Conservation (phyloP, 2,113 vertebrate genomes). For the Albula glossodonta region DNA sequence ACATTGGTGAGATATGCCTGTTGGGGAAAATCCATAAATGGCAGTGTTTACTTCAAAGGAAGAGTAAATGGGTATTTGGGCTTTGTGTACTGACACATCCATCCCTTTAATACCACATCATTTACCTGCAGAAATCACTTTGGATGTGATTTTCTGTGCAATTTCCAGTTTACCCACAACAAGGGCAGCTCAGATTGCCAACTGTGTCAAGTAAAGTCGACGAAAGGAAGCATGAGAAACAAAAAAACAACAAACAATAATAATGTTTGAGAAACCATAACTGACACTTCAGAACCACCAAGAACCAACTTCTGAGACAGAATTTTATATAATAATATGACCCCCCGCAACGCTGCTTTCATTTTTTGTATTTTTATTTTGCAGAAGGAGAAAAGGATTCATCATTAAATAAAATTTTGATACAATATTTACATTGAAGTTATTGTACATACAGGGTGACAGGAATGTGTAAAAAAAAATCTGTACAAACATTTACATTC, state of each 20-base stretch:
- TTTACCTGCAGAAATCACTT: background rate
- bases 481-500: slow-evolving; percentile 68
- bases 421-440: slow-evolving; percentile 69
- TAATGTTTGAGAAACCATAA: background rate
- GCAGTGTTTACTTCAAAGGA: background rate
- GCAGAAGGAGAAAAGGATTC: slow-evolving; percentile 32
- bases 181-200: background rate
- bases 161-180: background rate
- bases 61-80: background rate
- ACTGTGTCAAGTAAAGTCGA: background rate
- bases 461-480: slow-evolving; percentile 57
- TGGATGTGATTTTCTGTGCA: background rate
- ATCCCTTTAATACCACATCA: background rate
- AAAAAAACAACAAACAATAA: background rate
- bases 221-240: background rate
- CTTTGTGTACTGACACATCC: background rate
- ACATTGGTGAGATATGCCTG: background rate
- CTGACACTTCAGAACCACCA: background rate
- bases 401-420: slow-evolving; percentile 69
- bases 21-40: background rate
- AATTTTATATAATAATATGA: background rate
- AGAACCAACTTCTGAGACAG: background rate
- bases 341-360: background rate
- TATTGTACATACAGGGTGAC: slow-evolving; percentile 66
- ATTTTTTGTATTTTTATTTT: slow-evolving; percentile 33